Base-by-base conservation (phyloP, 2,888 invertebrate species). In the Chorisops tibialis region DNA sequence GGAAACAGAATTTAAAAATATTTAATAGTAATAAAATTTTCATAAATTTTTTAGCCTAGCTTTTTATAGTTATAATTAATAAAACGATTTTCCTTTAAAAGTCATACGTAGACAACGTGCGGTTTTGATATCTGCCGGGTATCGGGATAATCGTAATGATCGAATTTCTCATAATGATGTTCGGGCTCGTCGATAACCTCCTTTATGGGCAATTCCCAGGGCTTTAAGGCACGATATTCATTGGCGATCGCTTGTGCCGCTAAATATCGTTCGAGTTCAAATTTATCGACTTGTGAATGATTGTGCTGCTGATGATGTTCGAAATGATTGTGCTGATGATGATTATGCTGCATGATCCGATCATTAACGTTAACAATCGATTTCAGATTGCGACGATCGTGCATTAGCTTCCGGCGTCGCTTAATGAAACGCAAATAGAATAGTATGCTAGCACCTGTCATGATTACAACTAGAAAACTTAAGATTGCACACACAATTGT, bases 51-150 rank as follows among this genome's bases (percentile, higher is more conserved):
- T 67, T 68, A 67, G 45, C 67, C 68, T 67, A 69, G 61, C 45
- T 66, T 67, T 64, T 66, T 64, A 56, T 69, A 68, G 58, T 64
- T 65, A 62, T 68, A 67, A 65, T 67, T 67, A 65, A 63, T 66
- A 62, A 64, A 65, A 63, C 65, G 64, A 60, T 62, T 66, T 65
- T 68, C 70, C 69, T 72, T 74, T 73, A 73, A 75, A 70, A 78
- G 77, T 80, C 81, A 83, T 75, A 83, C 83, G 69, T 80, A 80
- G 70, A 80, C 80, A 67, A 80, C 79, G 68, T 80, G 80, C 61
- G 80, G 80, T 69, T 78, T 77, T 63, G 73, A 70, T 73, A 79
- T 75, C 69, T 80, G 76, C 66, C 80, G 80, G 69, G 80, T 73
- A 59, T 78, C 78, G 11, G 77, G 77, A 64, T 77, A 78, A 59